Base-by-base conservation (phyloP, 2,888 invertebrate genomes). In the Pardosa pseudoannulata region DNA sequence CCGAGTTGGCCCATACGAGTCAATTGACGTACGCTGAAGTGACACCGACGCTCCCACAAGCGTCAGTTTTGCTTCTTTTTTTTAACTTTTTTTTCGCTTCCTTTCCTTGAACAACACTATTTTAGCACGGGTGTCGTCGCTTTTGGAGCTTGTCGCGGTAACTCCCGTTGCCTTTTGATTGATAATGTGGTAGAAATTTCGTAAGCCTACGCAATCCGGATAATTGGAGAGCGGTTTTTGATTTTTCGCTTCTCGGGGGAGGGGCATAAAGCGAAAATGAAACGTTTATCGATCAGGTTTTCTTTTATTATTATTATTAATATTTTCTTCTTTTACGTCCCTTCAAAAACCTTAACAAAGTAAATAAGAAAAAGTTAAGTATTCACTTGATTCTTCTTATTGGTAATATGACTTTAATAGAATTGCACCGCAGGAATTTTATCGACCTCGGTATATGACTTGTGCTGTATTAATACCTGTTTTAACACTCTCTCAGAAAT, bases 91-190 rank as follows among this genome's bases (percentile, higher is more conserved):
- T 36, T 36, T 36, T 36, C 9, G 5, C 9, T 36, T 36, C 9
- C 9, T 36, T 36, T 11, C 9, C 9, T 36, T 36, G 6, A 11
- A 11, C 56, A 16, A 56, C 41, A 23, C 56, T 56, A 56, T 56
- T 56, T 56, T 56, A 23, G 56, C 56, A 56, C 76, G 82, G 82
- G 82, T 82, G 82, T 82, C 82, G 82, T 76, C 82, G 65, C 62
- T 75, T 23, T 74, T 56, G 27, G 65, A 67, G 62, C 73, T 31
- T 80, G 81, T 75, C 81, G 70, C 23, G 70, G 68, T 41, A 39
- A 62, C 76, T 71, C 74, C 76, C 79, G 28, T 31, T 73, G 56
- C n/a, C 23, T 56, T 56, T 41, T 82, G 82, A 82, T 82, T 76
- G 76, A 82, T 82, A 76, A 70, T 65, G 76, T 71, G 76, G 32